Base-by-base conservation (phyloP, 2,888 invertebrate species). In the Drosophila falleni region DNA sequence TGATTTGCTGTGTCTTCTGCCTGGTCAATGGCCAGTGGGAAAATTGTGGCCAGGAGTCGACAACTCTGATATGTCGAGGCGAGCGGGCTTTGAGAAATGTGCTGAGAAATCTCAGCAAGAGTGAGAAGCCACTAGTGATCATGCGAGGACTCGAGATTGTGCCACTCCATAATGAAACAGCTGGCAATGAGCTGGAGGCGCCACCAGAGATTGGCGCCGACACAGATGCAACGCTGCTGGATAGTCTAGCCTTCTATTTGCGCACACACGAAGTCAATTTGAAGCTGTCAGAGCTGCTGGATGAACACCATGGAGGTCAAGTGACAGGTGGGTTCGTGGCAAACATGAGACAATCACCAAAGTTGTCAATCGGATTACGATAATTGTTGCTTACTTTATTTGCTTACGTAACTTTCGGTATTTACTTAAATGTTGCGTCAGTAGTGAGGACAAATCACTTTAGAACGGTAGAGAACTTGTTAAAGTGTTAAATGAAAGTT, bases 231-330 rank as follows among this genome's bases (percentile, higher is more conserved):
- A 78, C 74, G 13, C 71, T 91, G n/a, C 75, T 96, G 60, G 95
- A 94, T 8, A 86, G 81, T 16, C 92, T 96, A 83, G 94, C 95
- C 15, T 94, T 94, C 81, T 96, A 96, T 81, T 91, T 97, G 3
- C 94, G 95, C 87, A 95, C 94, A 2, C 96, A 96, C 76, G 97
- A 97, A 89, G 90, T 97, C 15, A 94, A 95, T 86, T 95, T 97
- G 66, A 95, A 95, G 84, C 91, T 97, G 59, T 95, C 95, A 0
- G 95, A 95, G 87, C 91, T 97, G 72, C 93, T 96, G 63, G 86
- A 90, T 16, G 90, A 90, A 44, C 81, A 81, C 6, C 51, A 5
- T 6, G 56, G 46, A 6, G 70, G 47, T 4, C 63, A 74, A 53
- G 61, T 62, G 16, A 47, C 87, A 66, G 83, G 83, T 83, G 53